Base-by-base conservation (phyloP, 2,113 vertebrate species). In the Chloroceryle aenea region DNA sequence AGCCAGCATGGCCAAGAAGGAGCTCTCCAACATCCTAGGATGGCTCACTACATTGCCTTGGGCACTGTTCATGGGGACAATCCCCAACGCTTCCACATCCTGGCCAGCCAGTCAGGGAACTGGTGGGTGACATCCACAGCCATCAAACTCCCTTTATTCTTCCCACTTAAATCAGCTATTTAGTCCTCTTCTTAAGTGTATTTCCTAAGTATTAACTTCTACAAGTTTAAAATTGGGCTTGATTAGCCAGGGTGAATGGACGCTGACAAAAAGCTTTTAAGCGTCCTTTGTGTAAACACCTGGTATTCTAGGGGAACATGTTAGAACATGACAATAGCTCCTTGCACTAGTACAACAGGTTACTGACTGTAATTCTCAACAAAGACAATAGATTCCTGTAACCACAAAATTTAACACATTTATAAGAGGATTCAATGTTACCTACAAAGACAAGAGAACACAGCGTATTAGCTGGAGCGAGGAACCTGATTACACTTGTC, bases 1-100 rank as follows among this genome's bases (percentile, higher is more conserved):
- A 79, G 29, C 3, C 2, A 0, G 72, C 30, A 53, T 18, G 55
- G 36, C 55, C 0, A 1, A 26, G 36, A 21, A 7, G 0, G 0
- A 0, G 61, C 75, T 89, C 17, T 10, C 32, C 11, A 10, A 8
- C 2, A 2, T 14, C 12, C 26, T 61, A 63, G 56, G 12, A 34
- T 21, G 73, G 43, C 18, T 72, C 16, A 0, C 52, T 14, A 34
- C n/a, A 5, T 61, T 48, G 73, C 55, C 76, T 12, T 9, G 38
- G 45, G 53, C 6, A 7, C 6, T 3, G 2, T 8, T 32, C 13
- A 1, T 12, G 26, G 53, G 38, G 5, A 56, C 45, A 75, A 27
- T 36, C 75, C 82, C 50, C 53, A 91, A 2, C 9, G 47, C 36
- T 59, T 53, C 38, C 59, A 66, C 30, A 64, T 19, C 52, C 47